Evolutionary conservation across 2,888 invertebrate genomes (phyloP).

Genomic region (Eurytoma californica): DNA sequence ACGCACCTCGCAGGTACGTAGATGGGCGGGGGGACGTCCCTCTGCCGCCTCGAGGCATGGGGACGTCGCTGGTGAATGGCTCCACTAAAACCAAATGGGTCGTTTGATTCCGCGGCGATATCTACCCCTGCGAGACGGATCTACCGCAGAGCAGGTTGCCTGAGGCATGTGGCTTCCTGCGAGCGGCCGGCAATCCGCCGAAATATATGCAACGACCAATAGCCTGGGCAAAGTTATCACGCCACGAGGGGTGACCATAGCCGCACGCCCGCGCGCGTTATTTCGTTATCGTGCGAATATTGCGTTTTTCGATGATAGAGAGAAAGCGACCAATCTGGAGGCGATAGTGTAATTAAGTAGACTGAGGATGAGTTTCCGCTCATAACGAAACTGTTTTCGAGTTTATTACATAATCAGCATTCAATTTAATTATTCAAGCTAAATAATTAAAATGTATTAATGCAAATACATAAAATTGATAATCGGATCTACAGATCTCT

Average conservation of each 20-base stretch:
- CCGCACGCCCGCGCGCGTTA: constrained; percentile 57
- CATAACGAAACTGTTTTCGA: background rate
- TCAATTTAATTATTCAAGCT: too few species aligned
- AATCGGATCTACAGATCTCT: too few species aligned
- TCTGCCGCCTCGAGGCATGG: constrained; percentile 67
- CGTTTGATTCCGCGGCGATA: constrained; percentile 74
- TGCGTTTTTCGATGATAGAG: background rate
- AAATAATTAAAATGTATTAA: too few species aligned
- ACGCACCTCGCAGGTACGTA: constrained; percentile 66
- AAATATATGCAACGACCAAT: constrained; percentile 71
- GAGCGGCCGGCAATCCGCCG: constrained; percentile 26
- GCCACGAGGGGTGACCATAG: constrained; percentile 2
- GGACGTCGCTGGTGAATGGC: constrained; percentile 70
- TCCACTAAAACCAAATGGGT: constrained; percentile 74
- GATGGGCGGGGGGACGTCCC: constrained; percentile 53
- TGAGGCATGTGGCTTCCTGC: constrained; percentile 59
- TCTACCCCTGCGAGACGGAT: constrained; percentile 66
- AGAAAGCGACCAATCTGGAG: background rate
- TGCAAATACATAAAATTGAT: too few species aligned
- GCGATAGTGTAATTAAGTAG: constrained; percentile 17
- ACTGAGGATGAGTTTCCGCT: background rate
- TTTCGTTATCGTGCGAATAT: constrained; percentile 55
- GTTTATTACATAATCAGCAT: too few species aligned
- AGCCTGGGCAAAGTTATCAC: constrained; percentile 63
- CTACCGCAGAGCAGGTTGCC: constrained; percentile 39